Base-by-base conservation (phyloP, 2,888 invertebrate genomes). In the Himalopsyche tibetana region DNA sequence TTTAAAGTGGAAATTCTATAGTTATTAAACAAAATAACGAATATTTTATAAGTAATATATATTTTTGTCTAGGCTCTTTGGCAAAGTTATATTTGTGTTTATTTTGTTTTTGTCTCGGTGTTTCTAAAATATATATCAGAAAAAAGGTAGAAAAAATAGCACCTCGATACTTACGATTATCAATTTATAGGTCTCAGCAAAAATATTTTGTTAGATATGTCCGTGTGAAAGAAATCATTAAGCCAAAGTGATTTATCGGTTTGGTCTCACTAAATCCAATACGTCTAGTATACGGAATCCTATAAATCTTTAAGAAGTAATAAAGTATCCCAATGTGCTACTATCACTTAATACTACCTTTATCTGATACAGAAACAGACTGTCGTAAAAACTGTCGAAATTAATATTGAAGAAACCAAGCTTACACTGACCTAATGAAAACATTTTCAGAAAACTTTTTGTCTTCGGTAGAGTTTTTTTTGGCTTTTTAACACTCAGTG, bases 241-340 rank as follows among this genome's bases (percentile, higher is more conserved):
- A 82, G 85, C 55, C 63, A 40, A 40, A 51, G 45, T 85, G 85
- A 85, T 85, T 85, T 85, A 85, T 85, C 82, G 85, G 79, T 38
- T 1, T 28, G 28, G 69, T 42, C 42, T 69, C 12, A 45, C 85
- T 82, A 79, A 85, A 85, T 85, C 85, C 82, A 85, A 85, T 74
- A 85, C 82, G 85, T 85, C 45, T 55, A 36, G 15, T 19, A 56
- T 28, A 55, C 81, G 82, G 74, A 85, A 85, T 79, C 85, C 85
- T 85, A 85, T 85, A 85, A 85, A 85, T 85, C 74, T 79, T 63
- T 79, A 28, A 12, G 36, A 38, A 40, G 79, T 82, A 69, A 82
- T 85, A 74, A 79, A 85, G 82, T 85, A 82, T 45, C n/a, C 82
- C 79, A 63, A 82, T 69, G 79, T 79, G 85, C 82, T 85, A 82